These are phyloP conservation scores for Saccopteryx bilineata DNA, from an alignment of 2,113 vertebrate species.

Conservation along the genomic window DNA sequence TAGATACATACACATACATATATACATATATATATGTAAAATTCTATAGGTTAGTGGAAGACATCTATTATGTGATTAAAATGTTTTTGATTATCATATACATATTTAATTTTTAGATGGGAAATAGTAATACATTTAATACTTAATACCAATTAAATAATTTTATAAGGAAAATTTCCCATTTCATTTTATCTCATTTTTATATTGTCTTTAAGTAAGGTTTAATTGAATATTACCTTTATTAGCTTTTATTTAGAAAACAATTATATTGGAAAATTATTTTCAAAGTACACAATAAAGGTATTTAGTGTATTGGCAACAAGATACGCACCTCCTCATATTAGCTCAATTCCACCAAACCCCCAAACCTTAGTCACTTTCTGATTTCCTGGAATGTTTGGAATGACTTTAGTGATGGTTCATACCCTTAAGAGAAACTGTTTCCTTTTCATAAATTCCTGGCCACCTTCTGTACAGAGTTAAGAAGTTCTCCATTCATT, in stretches of 20 bases:
- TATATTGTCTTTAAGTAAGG: neutral
- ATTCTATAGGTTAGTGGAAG: neutral
- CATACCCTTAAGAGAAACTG: neutral
- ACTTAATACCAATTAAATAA: neutral
- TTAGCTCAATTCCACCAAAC: neutral
- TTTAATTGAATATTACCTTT: constrained; percentile 6
- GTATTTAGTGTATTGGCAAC: neutral
- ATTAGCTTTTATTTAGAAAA: neutral
- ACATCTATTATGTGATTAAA: neutral
- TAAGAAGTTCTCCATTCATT: neutral
- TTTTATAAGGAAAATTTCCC: neutral
- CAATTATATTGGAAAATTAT: neutral
- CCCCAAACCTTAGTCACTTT: neutral
- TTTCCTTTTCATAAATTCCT: neutral
- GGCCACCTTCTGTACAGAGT: neutral
- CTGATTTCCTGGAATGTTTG: neutral
- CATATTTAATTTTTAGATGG: neutral
- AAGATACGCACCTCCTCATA: neutral
- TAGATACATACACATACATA: too few relatives aligned
- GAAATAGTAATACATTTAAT: neutral
- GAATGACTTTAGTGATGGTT: neutral
- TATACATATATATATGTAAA: neutral
- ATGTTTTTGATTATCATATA: neutral
- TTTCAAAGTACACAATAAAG: neutral
- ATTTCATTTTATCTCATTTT: neutral